These are phyloP conservation scores for Mythimna lalbum DNA, from an alignment of 2,888 invertebrate genomes.

Conservation along the genomic window DNA sequence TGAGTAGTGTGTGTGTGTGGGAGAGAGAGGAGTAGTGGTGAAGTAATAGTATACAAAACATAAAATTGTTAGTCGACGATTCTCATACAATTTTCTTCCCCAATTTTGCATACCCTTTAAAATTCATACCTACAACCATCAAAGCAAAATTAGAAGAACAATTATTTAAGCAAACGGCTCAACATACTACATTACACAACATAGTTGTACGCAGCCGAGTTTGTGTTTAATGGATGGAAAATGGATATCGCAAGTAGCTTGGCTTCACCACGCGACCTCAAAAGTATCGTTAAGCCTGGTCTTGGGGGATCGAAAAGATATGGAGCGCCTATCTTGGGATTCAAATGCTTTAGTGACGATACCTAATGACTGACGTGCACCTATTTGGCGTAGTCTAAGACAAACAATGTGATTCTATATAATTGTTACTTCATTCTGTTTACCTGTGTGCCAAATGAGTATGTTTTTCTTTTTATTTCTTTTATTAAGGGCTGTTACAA, in stretches of 20 bases:
- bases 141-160: slow-evolving; percentile 36
- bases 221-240: slow-evolving; percentile 66
- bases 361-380: too few species aligned
- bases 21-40: too few species aligned
- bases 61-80: not conserved
- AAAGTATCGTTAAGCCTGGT: slow-evolving; percentile 58
- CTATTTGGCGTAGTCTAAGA: too few species aligned
- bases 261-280: slow-evolving; percentile 61
- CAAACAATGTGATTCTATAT: too few species aligned
- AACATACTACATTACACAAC: slow-evolving; percentile 45
- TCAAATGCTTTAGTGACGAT: not conserved
- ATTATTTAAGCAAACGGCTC: slow-evolving; percentile 41
- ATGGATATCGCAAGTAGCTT: slow-evolving; percentile 61
- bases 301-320: slow-evolving; percentile 16
- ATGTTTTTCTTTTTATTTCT: too few species aligned
- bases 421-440: too few species aligned
- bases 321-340: slow-evolving; percentile 11
- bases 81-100: not conserved
- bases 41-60: not conserved
- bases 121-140: not conserved
- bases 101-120: not conserved
- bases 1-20: too few species aligned
- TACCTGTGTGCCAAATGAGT: too few species aligned
- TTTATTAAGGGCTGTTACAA: too few species aligned
- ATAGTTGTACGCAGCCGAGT: slow-evolving; percentile 56